Evolutionary conservation across 2,113 vertebrate species (phyloP).

Genomic region (Pholis gunnellus): DNA sequence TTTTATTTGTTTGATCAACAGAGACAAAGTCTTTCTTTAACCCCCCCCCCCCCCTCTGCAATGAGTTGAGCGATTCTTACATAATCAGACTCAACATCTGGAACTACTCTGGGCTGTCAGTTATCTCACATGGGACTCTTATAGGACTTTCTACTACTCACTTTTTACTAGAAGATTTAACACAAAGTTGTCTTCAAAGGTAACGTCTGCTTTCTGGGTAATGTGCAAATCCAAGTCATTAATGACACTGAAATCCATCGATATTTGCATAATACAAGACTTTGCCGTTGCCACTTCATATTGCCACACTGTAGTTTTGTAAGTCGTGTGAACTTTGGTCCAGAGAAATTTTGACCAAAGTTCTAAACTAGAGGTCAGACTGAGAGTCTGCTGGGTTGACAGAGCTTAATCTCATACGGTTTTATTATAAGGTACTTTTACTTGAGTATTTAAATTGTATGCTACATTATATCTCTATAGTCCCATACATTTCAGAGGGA

Average conservation of each 20-base stretch:
- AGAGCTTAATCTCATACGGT: slow-evolving; percentile 23
- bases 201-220: background rate
- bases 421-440: slow-evolving; percentile 7
- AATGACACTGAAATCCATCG: background rate
- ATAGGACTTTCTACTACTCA: background rate
- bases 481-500: background rate
- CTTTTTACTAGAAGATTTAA: background rate
- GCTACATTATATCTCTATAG: background rate
- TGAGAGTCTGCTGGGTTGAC: slow-evolving; percentile 12
- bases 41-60: background rate
- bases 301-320: slow-evolving; percentile 70
- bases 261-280: slow-evolving; percentile 55
- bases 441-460: background rate
- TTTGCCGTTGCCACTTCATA: slow-evolving; percentile 12
- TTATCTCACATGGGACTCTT: background rate
- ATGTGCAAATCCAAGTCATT: background rate
- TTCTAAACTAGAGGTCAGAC: slow-evolving; percentile 33
- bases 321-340: slow-evolving; percentile 72
- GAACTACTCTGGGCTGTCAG: background rate
- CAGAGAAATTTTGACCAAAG: slow-evolving; percentile 16
- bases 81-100: background rate
- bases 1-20: slow-evolving; percentile 43
- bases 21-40: background rate
- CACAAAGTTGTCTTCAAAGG: background rate
- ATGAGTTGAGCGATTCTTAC: background rate